These are phyloP conservation scores for Pseudorhiza aurosa DNA, from an alignment of 30 jellyfish, hydroid and myxozoan species.

Conservation along the genomic window DNA sequence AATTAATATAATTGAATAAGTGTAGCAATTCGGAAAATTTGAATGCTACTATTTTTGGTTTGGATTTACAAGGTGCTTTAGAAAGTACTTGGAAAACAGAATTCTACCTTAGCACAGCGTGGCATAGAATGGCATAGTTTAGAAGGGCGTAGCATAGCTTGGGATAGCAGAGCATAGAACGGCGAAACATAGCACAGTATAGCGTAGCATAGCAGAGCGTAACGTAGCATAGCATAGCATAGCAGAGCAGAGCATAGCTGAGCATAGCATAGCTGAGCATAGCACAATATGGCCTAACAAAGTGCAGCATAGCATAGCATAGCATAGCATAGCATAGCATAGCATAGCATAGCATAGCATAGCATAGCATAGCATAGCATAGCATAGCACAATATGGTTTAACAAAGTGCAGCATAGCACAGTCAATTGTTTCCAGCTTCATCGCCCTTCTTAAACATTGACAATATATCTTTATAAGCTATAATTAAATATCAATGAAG, in stretches of 20 bases:
- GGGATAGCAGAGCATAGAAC: too few relatives aligned
- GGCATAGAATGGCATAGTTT: too few relatives aligned
- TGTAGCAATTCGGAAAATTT: slow-evolving; percentile 1
- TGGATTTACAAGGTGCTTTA: too few relatives aligned
- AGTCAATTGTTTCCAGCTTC: too few relatives aligned
- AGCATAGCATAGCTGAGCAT: slow-evolving; percentile 41
- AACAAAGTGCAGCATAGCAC: slow-evolving; percentile 35
- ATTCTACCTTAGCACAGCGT: too few relatives aligned
- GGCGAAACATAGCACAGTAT: slow-evolving; percentile 31
- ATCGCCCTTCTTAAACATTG: too few relatives aligned
- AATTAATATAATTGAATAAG: neutral
- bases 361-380: slow-evolving; percentile 34
- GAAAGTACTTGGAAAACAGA: too few relatives aligned
- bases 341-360: slow-evolving; percentile 43
- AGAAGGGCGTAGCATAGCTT: too few relatives aligned
- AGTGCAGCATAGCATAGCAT: slow-evolving; percentile 37
- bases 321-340: slow-evolving; percentile 50
- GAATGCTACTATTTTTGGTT: neutral
- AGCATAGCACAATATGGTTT: slow-evolving; percentile 31
- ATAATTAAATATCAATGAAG: too few relatives aligned
- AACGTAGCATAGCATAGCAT: slow-evolving; percentile 43
- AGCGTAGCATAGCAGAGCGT: slow-evolving; percentile 41
- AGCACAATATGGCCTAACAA: slow-evolving; percentile 27
- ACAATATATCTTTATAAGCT: too few relatives aligned
- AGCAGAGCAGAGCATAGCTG: slow-evolving; percentile 42